Percentiles rank a stretch among this genome's conserved stretches.
Conservation (phyloP, 2,113 vertebrate genomes). For the Ictalurus punctatus region DNA sequence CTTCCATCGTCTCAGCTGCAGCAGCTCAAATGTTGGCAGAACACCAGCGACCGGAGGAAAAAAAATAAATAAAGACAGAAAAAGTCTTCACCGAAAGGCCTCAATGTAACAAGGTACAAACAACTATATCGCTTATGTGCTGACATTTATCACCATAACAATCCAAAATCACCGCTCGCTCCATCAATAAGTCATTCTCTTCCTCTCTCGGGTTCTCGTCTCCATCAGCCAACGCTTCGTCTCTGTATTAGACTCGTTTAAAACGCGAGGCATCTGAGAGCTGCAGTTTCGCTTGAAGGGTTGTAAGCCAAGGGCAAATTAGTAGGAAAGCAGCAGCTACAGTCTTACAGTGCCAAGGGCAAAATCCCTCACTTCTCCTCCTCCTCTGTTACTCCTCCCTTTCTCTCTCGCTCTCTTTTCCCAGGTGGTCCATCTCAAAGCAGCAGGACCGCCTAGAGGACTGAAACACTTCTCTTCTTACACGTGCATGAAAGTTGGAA, state of each 20-base stretch:
- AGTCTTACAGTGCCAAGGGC: not conserved
- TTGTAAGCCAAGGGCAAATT: constrained; percentile 15
- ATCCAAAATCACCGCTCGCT: not conserved
- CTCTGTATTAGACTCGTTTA: not conserved
- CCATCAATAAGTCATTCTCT: not conserved
- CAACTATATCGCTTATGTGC: not conserved
- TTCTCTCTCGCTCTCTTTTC: not conserved
- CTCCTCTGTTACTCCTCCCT: not conserved
- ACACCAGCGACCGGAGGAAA: not conserved
- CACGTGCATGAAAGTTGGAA: constrained; percentile 7
- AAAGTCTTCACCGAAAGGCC: not conserved
- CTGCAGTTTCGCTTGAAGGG: no score
- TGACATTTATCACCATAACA: not conserved
- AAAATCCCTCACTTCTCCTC: not conserved
- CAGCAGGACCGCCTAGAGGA: constrained; percentile 6
- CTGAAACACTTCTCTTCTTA: constrained; percentile 1
- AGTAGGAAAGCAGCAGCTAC: not conserved
- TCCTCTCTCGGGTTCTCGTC: not conserved
- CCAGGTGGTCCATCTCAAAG: constrained; percentile 15
- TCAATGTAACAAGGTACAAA: not conserved
- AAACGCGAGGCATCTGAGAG: not conserved
- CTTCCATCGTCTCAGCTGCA: not conserved
- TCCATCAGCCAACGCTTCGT: not conserved
- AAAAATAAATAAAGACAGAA: not conserved
- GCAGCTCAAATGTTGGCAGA: not conserved